Evolutionary conservation across 2,888 invertebrate genomes (phyloP).

Genomic region (Loripinus fragilis): DNA sequence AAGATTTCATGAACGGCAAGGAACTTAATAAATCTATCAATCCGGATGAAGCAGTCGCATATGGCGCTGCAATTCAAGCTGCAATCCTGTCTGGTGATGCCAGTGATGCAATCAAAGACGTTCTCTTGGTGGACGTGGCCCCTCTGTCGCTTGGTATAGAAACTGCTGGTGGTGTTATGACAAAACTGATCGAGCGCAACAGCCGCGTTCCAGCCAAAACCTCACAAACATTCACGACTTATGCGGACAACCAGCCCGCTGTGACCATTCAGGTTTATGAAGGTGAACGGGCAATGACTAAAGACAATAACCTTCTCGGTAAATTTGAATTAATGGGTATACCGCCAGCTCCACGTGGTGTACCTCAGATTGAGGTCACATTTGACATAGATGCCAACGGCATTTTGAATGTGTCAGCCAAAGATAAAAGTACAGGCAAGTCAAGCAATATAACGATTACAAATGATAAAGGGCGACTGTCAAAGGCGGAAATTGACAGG

Average conservation of each 20-base stretch:
- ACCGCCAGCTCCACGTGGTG: background rate
- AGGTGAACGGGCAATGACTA: background rate
- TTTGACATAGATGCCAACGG: background rate
- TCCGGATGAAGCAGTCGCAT: constrained; percentile 2
- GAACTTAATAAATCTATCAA: background rate
- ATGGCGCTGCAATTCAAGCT: background rate
- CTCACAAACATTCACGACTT: background rate
- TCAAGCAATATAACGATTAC: background rate
- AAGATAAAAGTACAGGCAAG: background rate
- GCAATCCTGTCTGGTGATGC: background rate
- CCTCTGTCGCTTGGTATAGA: background rate
- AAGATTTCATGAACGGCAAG: background rate
- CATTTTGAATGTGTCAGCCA: background rate
- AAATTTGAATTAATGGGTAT: background rate
- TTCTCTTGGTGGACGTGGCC: background rate
- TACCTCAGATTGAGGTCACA: background rate
- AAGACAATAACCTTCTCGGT: background rate
- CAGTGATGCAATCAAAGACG: background rate
- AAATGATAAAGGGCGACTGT: background rate
- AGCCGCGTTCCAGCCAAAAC: background rate
- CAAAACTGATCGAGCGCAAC: background rate
- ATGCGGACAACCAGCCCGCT: background rate
- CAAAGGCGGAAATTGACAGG: background rate
- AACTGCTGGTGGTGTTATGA: background rate
- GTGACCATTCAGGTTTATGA: background rate